Evolutionary conservation across 2,888 invertebrate genomes (phyloP), one percentile per base, ranked within the genome.

Genomic region (Pediacus dermestoides): DNA sequence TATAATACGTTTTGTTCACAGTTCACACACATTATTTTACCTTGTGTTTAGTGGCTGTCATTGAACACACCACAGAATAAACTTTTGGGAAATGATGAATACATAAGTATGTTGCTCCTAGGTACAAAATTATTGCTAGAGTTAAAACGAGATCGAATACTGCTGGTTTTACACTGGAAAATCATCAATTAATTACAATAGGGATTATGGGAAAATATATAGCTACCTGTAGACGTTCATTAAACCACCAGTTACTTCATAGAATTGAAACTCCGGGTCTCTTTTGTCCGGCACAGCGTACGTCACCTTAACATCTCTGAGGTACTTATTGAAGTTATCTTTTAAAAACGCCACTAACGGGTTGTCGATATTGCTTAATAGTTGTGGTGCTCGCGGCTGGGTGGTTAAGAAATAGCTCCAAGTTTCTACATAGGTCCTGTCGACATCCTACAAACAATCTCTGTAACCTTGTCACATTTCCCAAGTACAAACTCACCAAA

Each of bases 131-230:
- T 60, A 97, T 95, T 21, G 81, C 82, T 42, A 88, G 68, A 1
- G 95, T 94, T 8, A 97, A 76, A 55, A 97, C 85, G 56, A 99
- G 80, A 76, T 99, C 97, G 73, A 97, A 97, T 38, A 96, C 85
- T 6, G 97, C 97, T 46, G 97, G 97, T 66, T 97, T 97, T 3
- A 96, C 95, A 67, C 92, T 90, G 77, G 55, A 81, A 80, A 44
- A 58, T 52, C 55, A 55, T 52, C 49, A n/a, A n/a, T n/a, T 41
- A 28, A 31, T 7, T 15, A 27, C 10, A 33, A 23, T 22, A 25
- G 25, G 7, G 13, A n/a, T 13, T 11, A 16, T 26, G 7, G 11
- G 3, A 27, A 26, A 38, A 16, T 21, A 12, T 26, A 25, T 28
- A 61, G 68, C 70, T 71, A 90, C 90, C 85, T 89, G 70, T 95